phyloP scores from a whole-genome alignment of 2,888 invertebrate genomes.

The Phoronis australis region DNA sequence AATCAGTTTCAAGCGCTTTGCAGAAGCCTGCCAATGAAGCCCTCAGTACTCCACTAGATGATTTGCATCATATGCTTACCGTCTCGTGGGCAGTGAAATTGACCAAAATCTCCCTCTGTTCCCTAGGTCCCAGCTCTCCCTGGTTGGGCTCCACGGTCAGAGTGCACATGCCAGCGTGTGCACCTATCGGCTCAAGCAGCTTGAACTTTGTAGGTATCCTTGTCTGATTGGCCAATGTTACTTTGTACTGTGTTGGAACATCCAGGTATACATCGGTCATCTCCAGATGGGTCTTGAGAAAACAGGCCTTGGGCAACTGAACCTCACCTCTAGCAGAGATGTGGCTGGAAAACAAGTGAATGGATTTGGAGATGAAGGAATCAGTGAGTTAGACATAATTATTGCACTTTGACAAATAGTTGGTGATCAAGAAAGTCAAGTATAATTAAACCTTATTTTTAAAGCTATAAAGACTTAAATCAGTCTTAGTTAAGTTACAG shows the following conservation, averaged over 20 bases:
- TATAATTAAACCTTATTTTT: too few species aligned
- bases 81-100: conserved; percentile 27
- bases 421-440: too few species aligned
- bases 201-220: conserved; percentile 36
- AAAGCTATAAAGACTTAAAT: too few species aligned
- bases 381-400: too few species aligned
- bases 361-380: too few species aligned
- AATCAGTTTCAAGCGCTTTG: too few species aligned
- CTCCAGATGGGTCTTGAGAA: conserved; percentile 34
- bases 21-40: too few species aligned
- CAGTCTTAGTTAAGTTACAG: too few species aligned
- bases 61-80: too few species aligned
- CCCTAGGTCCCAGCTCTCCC: conserved; percentile 29
- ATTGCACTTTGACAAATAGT: too few species aligned
- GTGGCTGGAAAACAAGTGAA: conserved; percentile 28
- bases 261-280: conserved; percentile 39
- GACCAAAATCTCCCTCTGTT: conserved; percentile 26
- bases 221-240: conserved; percentile 43
- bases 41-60: too few species aligned
- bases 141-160: conserved; percentile 26
- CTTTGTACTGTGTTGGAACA: conserved; percentile 32
- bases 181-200: conserved; percentile 35
- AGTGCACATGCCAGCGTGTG: conserved; percentile 25
- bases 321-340: conserved; percentile 38
- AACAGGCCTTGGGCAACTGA: conserved; percentile 41